Evolutionary conservation across 1,140 invertebrate species (phyloP).

Genomic region (Paracyclopina nana): DNA sequence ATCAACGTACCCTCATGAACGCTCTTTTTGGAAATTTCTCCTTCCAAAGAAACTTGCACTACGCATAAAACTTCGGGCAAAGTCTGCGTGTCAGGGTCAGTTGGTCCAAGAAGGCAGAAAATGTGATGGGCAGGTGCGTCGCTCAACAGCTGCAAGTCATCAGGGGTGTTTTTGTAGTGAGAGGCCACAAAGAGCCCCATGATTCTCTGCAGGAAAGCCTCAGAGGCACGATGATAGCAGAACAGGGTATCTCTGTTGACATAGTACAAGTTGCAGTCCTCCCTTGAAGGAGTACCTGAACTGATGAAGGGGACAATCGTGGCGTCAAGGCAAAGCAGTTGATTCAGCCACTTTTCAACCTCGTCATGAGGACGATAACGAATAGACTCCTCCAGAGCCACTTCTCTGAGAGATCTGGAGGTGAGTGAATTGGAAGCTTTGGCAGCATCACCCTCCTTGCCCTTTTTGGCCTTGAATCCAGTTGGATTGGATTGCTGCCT

Average conservation of each 20-base stretch:
- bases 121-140: constrained; percentile 96
- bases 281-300: constrained; percentile 63
- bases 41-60: constrained; percentile 69
- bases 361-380: constrained; percentile 70
- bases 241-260: constrained; percentile 87
- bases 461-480: constrained; percentile 17
- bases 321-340: constrained; percentile 76
- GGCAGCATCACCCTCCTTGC: background rate
- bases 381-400: constrained; percentile 81
- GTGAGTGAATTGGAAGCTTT: constrained; percentile 10
- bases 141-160: constrained; percentile 95
- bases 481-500: constrained; percentile 32
- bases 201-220: constrained; percentile 64
- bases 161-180: constrained; percentile 66
- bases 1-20: too few relatives aligned
- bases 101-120: constrained; percentile 78
- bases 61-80: constrained; percentile 22
- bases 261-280: constrained; percentile 71
- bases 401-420: constrained; percentile 25
- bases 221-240: constrained; percentile 88
- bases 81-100: constrained; percentile 39
- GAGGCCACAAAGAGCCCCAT: constrained; percentile 14
- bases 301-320: constrained; percentile 38
- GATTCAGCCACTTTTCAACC: constrained; percentile 77
- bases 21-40: constrained; percentile 62